These are phyloP conservation scores for Peromyscus maniculatus DNA, from an alignment of 2,113 vertebrate genomes.

Conservation along the genomic window DNA sequence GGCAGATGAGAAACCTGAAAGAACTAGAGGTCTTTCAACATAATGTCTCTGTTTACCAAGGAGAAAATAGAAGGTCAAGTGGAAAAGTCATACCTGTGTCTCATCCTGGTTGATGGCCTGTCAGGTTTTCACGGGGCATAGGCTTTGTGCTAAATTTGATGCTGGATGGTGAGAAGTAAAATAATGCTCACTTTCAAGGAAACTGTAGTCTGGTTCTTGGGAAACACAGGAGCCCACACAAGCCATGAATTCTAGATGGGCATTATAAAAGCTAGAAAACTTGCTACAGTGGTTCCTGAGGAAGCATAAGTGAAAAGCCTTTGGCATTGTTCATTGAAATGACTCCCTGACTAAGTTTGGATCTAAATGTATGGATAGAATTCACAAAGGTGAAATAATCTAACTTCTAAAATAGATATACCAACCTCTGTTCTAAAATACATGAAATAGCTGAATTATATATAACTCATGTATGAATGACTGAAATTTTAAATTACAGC, in stretches of 20 bases:
- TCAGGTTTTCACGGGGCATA: neutral
- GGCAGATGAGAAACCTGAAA: slow-evolving; percentile 43
- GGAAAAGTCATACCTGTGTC: neutral
- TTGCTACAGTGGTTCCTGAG: neutral
- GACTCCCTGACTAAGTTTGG: slow-evolving; percentile 13
- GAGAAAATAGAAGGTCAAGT: neutral
- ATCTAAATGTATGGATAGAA: neutral
- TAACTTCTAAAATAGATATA: neutral
- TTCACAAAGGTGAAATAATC: neutral
- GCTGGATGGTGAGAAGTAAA: neutral
- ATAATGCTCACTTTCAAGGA: neutral
- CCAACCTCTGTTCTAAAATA: neutral
- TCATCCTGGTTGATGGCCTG: neutral
- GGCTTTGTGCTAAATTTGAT: neutral
- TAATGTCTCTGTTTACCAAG: neutral
- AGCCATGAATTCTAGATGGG: neutral
- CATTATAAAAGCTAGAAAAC: neutral
- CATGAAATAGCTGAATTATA: neutral
- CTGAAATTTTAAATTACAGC: neutral
- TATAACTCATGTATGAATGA: neutral
- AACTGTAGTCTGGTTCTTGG: neutral
- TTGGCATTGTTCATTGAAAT: neutral
- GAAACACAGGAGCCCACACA: neutral
- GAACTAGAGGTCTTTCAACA: neutral
- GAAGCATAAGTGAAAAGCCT: neutral